Percentiles rank a stretch among this genome's conserved stretches.
These are phyloP conservation scores for Caenorhabditis panamensis DNA, from an alignment of 2,888 invertebrate species.

Conservation along the genomic window DNA sequence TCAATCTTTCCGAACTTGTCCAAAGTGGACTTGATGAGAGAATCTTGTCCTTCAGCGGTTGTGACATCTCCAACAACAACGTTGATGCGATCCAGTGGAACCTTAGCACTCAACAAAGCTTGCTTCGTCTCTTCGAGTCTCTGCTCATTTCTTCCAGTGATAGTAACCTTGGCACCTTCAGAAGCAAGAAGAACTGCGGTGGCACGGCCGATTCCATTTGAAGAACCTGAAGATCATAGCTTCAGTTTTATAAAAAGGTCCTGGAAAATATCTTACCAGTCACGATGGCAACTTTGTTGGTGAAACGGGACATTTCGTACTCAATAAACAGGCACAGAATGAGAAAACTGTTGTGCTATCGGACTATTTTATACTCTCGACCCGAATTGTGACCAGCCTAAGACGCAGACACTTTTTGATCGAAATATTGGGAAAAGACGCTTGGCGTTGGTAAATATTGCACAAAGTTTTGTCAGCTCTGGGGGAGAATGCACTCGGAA, in stretches of 20 bases:
- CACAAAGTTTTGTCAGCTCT: slow-evolving; percentile 8
- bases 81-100: slow-evolving; percentile 30
- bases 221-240: slow-evolving; percentile 47
- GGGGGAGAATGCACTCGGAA: neutral
- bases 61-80: slow-evolving; percentile 54
- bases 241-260: neutral
- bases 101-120: slow-evolving; percentile 21
- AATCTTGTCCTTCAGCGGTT: slow-evolving; percentile 38
- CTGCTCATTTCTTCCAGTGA: slow-evolving; percentile 62
- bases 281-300: slow-evolving; percentile 41
- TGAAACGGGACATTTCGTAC: slow-evolving; percentile 36
- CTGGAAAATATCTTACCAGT: slow-evolving; percentile 28
- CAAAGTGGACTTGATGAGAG: slow-evolving; percentile 51
- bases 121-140: slow-evolving; percentile 54
- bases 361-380: slow-evolving; percentile 2
- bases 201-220: slow-evolving; percentile 65
- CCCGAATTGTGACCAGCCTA: slow-evolving; percentile 2
- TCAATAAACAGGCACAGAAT: slow-evolving; percentile 26
- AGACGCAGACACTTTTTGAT: slow-evolving; percentile 35
- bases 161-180: slow-evolving; percentile 64
- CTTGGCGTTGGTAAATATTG: neutral
- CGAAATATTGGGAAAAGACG: neutral
- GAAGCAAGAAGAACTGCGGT: slow-evolving; percentile 59
- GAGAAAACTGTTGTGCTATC: neutral
- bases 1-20: slow-evolving; percentile 60